Evolutionary conservation across 2,797 vertebrate species (phyloP), one percentile per base, ranked within the genome.

Genomic region (Tenualosa ilisha): DNA sequence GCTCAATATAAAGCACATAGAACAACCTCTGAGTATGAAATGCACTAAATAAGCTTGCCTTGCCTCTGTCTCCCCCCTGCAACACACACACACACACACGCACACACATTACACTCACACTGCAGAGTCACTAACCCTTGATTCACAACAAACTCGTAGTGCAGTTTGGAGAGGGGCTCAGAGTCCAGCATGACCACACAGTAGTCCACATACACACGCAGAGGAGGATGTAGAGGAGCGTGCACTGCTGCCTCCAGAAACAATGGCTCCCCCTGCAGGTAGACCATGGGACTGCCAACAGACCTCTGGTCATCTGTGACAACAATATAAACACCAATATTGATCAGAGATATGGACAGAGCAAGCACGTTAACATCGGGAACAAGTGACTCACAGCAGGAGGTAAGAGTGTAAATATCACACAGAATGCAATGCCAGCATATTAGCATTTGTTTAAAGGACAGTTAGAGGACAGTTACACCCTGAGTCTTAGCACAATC

Each of bases 261-360:
- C 86, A 93, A 89, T 31, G 89, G 86, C 88, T 92, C 93, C 89
- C 94, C 88, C 93, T 93, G 91, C 89, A 94, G 93, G 87, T 89
- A 92, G 1, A 88, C 84, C 2, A 85, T 90, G 85, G 91, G 90
- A 88, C 86, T 89, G 75, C 86, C 82, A 0, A 0, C 0, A 63
- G 89, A 83, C 22, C 61, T 31, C 50, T 90, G 90, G 20, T 56
- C 87, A 54, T 87, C 91, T 92, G 83, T 54, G 50, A 0, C 7
- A 9, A 85, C 20, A 49, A 49, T 61, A 3, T 81, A 0, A 59
- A 46, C 56, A 26, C n/a, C 26, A 84, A n/a, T 22, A 24, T 56
- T 22, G 54, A 56, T 56, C 17, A 56, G 54, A 0, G 59, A 61
- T 24, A n/a, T 61, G 59, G 59, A 61, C 22, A n/a, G 22, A 24